Base-by-base conservation (phyloP, 2,888 invertebrate genomes). In the Lordiphosa andalusiaca region DNA sequence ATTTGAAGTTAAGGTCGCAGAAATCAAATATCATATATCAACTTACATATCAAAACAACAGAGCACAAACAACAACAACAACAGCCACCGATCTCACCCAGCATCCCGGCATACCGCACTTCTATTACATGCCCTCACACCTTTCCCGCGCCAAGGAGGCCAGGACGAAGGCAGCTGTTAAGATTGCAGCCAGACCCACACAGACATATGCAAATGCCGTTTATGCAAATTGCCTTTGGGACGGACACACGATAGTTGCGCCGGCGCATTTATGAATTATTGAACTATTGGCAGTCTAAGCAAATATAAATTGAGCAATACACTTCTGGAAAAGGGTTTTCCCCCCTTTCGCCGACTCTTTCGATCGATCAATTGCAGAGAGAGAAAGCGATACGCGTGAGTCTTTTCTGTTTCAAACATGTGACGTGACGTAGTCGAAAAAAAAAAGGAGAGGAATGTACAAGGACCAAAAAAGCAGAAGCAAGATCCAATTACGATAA, bases 1-100 rank as follows among this genome's bases (percentile, higher is more conserved):
- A 75, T 70, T 73, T 75, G 68, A 70, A 73, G 76, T 69, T 66
- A 64, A 67, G 58, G 37, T 51, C 39, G 46, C 53, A 19, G 53
- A 47, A 83, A 80, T 83, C 80, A 83, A 83, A 80, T 80, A 80
- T 83, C 80, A 80, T 83, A 80, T 80, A 80, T 80, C 80, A 80
- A 80, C 84, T 80, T 83, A 80, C 81, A 83, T 66, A 80, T 80
- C 80, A 80, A 62, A 80, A 80, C 78, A 78, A 67, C 56, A 57
- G 69, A 50, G 42, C 61, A 67, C 41, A 68, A 75, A 67, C 68
- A 67, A 57, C 50, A 82, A 78, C 80, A 82, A 73, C 59, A 66
- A 65, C 69, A 59, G 12, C 36, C 33, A 44, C 36, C 36, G 48
- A 53, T 19, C 39, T 30, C 55, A 55, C 49, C 37, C 47, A 63